Conservation (phyloP, 2,113 vertebrate genomes). For the Alligator sinensis region DNA sequence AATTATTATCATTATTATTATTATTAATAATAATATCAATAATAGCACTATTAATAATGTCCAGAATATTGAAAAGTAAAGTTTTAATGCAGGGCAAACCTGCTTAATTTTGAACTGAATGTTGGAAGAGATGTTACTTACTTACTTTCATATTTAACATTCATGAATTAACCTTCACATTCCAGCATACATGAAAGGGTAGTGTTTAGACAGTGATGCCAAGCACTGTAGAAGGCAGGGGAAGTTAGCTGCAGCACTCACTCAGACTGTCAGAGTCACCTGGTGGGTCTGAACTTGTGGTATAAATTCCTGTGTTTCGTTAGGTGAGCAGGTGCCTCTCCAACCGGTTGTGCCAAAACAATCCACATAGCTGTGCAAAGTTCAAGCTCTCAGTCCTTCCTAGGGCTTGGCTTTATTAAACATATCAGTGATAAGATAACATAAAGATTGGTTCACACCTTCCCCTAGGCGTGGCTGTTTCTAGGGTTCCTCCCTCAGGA, state of each 20-base stretch:
- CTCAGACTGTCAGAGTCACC: not conserved
- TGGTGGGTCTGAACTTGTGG: not conserved
- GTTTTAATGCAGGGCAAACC: not conserved
- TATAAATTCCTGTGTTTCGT: not conserved
- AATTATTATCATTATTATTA: not conserved
- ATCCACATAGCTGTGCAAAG: not conserved
- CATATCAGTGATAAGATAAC: not conserved
- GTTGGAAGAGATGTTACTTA: not conserved
- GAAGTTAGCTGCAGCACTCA: not conserved
- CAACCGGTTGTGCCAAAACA: not conserved
- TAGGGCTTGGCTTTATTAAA: not conserved
- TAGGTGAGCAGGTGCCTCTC: not conserved
- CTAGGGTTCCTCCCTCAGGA: not conserved
- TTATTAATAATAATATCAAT: no score
- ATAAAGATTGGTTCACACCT: not conserved
- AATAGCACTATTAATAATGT: not conserved
- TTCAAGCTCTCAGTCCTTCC: not conserved
- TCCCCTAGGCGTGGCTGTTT: not conserved
- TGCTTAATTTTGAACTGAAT: not conserved
- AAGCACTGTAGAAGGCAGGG: not conserved
- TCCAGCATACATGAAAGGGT: not conserved
- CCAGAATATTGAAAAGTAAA: not conserved
- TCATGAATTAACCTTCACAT: not conserved
- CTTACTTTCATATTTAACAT: not conserved
- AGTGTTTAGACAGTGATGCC: no score